Conservation (phyloP, 2,113 vertebrate genomes). For the Ictidomys tridecemlineatus region DNA sequence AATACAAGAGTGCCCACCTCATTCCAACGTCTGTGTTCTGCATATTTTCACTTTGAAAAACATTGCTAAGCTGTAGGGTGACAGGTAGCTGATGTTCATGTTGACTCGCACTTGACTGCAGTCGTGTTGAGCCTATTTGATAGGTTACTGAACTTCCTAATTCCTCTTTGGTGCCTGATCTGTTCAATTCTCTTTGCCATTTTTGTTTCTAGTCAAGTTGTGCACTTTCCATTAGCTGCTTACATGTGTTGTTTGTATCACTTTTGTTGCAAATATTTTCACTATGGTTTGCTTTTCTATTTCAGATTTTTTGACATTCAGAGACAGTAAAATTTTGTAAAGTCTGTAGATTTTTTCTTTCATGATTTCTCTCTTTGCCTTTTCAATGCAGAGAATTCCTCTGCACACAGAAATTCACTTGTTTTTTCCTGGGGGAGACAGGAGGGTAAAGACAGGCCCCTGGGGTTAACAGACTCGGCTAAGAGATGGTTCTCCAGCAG, state of each 20-base stretch:
- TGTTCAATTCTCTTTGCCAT: not conserved
- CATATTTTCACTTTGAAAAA: not conserved
- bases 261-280: not conserved
- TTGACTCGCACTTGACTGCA: not conserved
- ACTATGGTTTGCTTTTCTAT: not conserved
- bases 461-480: too few species aligned
- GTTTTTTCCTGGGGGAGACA: not conserved
- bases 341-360: not conserved
- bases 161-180: not conserved
- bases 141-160: too few species aligned
- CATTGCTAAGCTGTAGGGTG: not conserved
- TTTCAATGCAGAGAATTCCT: not conserved
- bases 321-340: not conserved
- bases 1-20: not conserved
- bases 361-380: not conserved
- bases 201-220: not conserved
- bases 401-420: not conserved
- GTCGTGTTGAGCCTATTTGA: fast-evolving
- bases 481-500: not conserved
- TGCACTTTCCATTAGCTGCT: not conserved
- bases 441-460: not conserved
- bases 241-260: not conserved
- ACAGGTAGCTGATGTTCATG: not conserved
- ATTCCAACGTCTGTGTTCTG: not conserved
- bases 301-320: not conserved